Evolutionary conservation across 2,888 invertebrate species (phyloP).

Genomic region (Alitta virens): DNA sequence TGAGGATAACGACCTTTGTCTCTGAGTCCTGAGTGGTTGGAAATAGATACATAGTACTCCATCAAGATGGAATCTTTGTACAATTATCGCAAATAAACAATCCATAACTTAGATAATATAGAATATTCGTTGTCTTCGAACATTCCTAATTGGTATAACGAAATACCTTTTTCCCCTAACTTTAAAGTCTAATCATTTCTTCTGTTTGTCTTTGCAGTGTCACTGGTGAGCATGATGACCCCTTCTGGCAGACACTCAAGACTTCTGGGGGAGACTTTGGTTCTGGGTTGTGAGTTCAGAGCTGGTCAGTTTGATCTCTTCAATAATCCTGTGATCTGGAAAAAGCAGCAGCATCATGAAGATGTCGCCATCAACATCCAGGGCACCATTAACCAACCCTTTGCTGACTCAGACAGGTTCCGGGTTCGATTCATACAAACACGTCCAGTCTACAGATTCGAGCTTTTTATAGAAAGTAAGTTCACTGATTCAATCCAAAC

Average conservation of each 20-base stretch:
- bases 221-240: slow-evolving; percentile 11
- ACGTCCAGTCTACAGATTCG: slow-evolving; percentile 19
- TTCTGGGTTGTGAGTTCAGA: slow-evolving; percentile 13
- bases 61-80: no score
- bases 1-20: no score
- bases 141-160: no score
- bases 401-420: slow-evolving; percentile 24
- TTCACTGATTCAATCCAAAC: no score
- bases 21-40: no score
- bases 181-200: not conserved
- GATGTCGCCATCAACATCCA: slow-evolving; percentile 23
- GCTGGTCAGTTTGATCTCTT: slow-evolving; percentile 17
- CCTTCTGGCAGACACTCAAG: slow-evolving; percentile 1
- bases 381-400: slow-evolving; percentile 30
- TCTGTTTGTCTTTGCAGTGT: slow-evolving; percentile 1
- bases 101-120: no score
- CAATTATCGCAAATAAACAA: no score
- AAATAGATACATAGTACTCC: no score
- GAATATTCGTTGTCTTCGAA: no score
- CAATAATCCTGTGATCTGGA: slow-evolving; percentile 24
- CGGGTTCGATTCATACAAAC: slow-evolving; percentile 20
- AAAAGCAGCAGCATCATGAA: slow-evolving; percentile 23
- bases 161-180: no score
- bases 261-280: slow-evolving; percentile 7
- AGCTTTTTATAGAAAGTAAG: slow-evolving; percentile 17